Conservation (phyloP, 1,140 invertebrate species). For the Orchestia grillus region DNA sequence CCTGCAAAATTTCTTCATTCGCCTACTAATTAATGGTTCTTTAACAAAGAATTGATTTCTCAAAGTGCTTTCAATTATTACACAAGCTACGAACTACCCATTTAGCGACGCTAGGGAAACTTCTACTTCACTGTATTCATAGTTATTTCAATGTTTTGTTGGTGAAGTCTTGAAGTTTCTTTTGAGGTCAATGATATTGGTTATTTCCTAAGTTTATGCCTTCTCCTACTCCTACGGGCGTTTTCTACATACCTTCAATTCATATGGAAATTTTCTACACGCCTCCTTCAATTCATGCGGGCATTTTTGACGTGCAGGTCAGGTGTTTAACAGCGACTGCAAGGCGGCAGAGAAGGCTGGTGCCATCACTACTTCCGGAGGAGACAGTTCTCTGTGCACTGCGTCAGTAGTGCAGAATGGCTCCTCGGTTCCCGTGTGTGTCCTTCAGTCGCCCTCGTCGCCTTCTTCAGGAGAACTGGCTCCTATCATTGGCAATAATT, state of each 20-base stretch:
- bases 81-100: no score
- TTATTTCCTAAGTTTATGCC: no score
- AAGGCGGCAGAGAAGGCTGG: neutral
- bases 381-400: neutral
- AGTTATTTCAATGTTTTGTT: no score
- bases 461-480: slow-evolving; percentile 13
- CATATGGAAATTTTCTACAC: neutral
- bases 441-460: slow-evolving; percentile 19
- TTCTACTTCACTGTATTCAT: no score
- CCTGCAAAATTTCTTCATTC: no score
- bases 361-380: neutral
- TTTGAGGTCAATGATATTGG: no score
- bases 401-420: neutral
- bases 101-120: no score
- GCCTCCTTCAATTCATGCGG: neutral
- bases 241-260: neutral
- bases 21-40: no score
- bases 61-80: no score
- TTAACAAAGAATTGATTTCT: no score
- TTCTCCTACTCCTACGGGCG: neutral
- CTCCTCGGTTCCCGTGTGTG: slow-evolving; percentile 7
- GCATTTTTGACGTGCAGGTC: neutral
- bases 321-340: neutral
- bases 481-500: neutral
- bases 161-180: no score